Conservation (phyloP, 2,113 vertebrate species). For the Dromaius novaehollandiae region DNA sequence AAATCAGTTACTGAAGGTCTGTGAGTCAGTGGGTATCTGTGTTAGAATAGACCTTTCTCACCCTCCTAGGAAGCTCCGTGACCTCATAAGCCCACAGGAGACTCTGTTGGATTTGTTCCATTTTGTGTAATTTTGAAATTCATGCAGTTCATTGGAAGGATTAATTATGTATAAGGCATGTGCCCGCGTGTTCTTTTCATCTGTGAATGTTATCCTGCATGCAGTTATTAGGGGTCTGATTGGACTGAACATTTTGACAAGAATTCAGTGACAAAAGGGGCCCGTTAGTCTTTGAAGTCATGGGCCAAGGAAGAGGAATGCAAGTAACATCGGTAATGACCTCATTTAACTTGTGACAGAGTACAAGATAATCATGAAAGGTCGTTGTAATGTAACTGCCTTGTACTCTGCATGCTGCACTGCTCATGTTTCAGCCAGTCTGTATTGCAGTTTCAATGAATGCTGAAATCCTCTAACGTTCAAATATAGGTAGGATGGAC, state of each 20-base stretch:
- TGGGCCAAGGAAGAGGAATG: slow-evolving; percentile 54
- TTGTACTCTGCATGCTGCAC: slow-evolving; percentile 9
- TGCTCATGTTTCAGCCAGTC: neutral
- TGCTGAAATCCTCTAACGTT: neutral
- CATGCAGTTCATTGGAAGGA: slow-evolving; percentile 58
- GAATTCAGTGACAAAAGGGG: slow-evolving; percentile 65
- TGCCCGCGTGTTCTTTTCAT: slow-evolving; percentile 67
- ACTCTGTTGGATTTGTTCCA: slow-evolving; percentile 57
- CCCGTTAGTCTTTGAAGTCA: slow-evolving; percentile 60
- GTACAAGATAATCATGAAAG: slow-evolving; percentile 59
- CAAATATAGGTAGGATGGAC: neutral
- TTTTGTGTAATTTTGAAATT: slow-evolving; percentile 67
- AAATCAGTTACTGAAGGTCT: slow-evolving; percentile 12
- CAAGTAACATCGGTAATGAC: slow-evolving; percentile 65
- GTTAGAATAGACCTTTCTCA: neutral
- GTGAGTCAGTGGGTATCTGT: slow-evolving; percentile 7
- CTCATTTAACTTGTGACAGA: slow-evolving; percentile 65
- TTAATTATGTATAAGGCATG: slow-evolving; percentile 68
- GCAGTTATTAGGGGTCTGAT: slow-evolving; percentile 57
- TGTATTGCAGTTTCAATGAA: slow-evolving; percentile 15
- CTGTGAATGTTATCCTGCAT: slow-evolving; percentile 36
- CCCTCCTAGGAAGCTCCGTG: slow-evolving; percentile 14
- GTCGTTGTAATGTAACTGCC: slow-evolving; percentile 4
- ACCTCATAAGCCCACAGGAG: slow-evolving; percentile 50
- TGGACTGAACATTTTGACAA: slow-evolving; percentile 66